These are phyloP conservation scores for Aphyosemion australe DNA, from an alignment of 2,113 vertebrate species.

Conservation along the genomic window DNA sequence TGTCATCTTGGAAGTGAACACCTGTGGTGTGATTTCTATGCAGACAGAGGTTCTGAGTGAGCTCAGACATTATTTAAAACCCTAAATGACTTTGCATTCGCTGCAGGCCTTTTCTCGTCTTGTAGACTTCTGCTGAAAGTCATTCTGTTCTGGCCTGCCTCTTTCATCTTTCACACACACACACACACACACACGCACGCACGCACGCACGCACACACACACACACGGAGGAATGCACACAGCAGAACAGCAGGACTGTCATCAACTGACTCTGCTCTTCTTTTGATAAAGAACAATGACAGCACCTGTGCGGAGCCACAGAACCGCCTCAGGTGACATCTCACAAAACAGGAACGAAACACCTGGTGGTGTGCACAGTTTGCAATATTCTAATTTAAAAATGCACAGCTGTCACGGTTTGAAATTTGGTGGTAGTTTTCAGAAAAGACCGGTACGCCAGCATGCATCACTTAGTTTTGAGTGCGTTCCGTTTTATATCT, in stretches of 20 bases:
- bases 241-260: constrained; percentile 40
- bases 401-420: constrained; percentile 15
- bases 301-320: constrained; percentile 60
- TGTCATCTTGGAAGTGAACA: constrained; percentile 43
- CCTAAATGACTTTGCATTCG: constrained; percentile 37
- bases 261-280: constrained; percentile 36
- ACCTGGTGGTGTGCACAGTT: constrained; percentile 42
- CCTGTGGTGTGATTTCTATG: constrained; percentile 31
- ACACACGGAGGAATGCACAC: constrained; percentile 24
- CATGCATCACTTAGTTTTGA: not conserved
- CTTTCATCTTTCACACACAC: constrained; percentile 41
- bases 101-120: constrained; percentile 48
- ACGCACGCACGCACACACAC: constrained; percentile 9
- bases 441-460: not conserved
- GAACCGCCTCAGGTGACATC: constrained; percentile 58
- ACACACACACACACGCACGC: constrained; percentile 5
- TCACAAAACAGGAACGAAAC: constrained; percentile 46
- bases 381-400: constrained; percentile 22
- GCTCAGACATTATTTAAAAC: constrained; percentile 34
- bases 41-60: constrained; percentile 34
- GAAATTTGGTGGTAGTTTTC: not conserved
- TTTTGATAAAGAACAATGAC: constrained; percentile 59
- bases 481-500: no score
- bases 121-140: constrained; percentile 32
- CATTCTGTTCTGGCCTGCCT: constrained; percentile 54